Evolutionary conservation across 2,888 invertebrate species (phyloP), one percentile per base, ranked within the genome.

Genomic region (Torymus texanus): DNA sequence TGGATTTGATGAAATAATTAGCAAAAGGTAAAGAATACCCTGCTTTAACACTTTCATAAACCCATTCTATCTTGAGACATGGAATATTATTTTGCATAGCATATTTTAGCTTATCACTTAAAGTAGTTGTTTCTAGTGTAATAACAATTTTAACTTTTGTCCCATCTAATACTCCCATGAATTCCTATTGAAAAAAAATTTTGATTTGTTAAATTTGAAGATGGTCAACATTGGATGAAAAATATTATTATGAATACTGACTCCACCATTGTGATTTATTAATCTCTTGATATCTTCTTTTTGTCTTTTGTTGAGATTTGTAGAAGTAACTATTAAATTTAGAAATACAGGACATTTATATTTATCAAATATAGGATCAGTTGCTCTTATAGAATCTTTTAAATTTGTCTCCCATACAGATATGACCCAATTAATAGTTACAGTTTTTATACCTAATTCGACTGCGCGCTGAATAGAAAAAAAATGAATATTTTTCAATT

Each of bases 381-480:
- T 91, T 0, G 94, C 95, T 65, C 91, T 91, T 0, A 95, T 90
- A 83, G 93, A 94, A 72, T 92, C 90, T 0, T 89, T 91, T 62
- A 94, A 91, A 73, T 95, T 95, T 2, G 92, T 91, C 14, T 94
- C 91, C 97, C 97, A 98, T 0, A 97, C 94, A 0, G 93, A 93
- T 55, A 94, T 91, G 0, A 98, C 92, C 97, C 98, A 98, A 16
- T 93, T 92, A 11, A 93, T 92, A 4, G 93, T 92, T 94, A 97
- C 95, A 12, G 97, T 92, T 51, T 78, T 95, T 92, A 72, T 86
- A 16, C 93, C 92, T 84, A 91, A 91, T 85, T 93, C 93, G 41
- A 93, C 92, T 16, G 96, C 96, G 90, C 93, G 94, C 94, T 95
- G 56, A 59, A 53, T 89, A 55, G 4, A 53, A 66, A 55, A 51